phyloP scores from a whole-genome alignment of 2,888 invertebrate species.

The Caenorhabditis becei region DNA sequence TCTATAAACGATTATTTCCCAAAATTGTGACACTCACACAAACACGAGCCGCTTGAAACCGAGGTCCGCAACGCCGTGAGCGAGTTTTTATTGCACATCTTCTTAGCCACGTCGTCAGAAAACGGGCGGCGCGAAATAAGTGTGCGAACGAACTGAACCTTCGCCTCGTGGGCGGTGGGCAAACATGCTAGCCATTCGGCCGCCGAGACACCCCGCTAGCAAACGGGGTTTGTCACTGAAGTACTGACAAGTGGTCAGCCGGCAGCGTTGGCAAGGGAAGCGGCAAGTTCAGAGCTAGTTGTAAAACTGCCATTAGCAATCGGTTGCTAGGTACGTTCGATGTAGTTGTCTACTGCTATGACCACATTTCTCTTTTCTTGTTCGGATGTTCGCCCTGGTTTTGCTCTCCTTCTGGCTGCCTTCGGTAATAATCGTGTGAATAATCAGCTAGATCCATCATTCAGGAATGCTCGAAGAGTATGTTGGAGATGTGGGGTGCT shows the following conservation, averaged over 20 bases:
- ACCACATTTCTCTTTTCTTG: too few relatives aligned
- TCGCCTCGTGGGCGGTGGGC: not conserved
- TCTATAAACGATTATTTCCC: too few relatives aligned
- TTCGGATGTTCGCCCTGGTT: too few relatives aligned
- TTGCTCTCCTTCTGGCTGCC: too few relatives aligned
- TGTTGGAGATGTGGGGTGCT: too few relatives aligned
- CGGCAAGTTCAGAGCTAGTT: not conserved
- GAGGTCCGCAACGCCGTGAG: constrained; percentile 53
- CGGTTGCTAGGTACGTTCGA: too few relatives aligned
- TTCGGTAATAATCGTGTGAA: too few relatives aligned
- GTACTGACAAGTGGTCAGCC: not conserved
- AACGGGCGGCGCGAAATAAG: constrained; percentile 44
- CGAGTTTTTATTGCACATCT: constrained; percentile 47
- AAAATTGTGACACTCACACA: constrained; percentile 44
- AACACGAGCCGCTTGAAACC: constrained; percentile 40
- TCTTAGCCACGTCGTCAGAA: constrained; percentile 36
- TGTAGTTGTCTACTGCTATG: too few relatives aligned
- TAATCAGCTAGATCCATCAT: too few relatives aligned
- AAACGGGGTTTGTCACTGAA: not conserved
- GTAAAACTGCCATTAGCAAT: too few relatives aligned
- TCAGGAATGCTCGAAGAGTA: too few relatives aligned
- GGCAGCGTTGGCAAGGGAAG: not conserved
- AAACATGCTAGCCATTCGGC: constrained; percentile 15
- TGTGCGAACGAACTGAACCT: constrained; percentile 32
- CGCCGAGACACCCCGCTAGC: not conserved